These are phyloP conservation scores for Peromyscus attwateri DNA, from an alignment of 2,797 vertebrate species.

Conservation along the genomic window DNA sequence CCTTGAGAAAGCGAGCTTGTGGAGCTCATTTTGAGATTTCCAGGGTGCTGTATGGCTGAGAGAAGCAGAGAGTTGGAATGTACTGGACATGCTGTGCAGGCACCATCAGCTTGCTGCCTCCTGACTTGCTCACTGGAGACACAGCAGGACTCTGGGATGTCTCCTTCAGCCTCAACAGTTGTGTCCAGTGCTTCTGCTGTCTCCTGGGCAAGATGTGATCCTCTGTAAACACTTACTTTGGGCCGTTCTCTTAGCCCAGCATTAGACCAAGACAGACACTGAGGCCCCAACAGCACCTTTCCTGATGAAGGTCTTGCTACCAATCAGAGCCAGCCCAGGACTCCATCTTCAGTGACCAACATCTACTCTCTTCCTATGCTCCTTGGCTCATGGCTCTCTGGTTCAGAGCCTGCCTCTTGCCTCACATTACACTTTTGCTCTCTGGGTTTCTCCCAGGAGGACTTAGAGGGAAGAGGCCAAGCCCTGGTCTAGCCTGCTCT, in stretches of 20 bases:
- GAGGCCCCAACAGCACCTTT: not conserved
- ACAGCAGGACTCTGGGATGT: not conserved
- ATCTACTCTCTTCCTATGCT: too few relatives aligned
- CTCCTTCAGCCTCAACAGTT: not conserved
- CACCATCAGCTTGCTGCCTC: not conserved
- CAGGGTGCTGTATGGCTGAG: fast-evolving
- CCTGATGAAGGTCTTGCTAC: not conserved
- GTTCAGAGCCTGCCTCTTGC: not conserved
- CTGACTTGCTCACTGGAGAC: not conserved
- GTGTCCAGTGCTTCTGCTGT: not conserved
- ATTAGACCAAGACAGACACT: not conserved
- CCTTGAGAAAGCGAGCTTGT: not conserved
- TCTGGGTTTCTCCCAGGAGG: not conserved
- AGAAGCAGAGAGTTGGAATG: fast-evolving
- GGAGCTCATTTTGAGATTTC: fast-evolving
- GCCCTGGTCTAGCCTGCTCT: not conserved
- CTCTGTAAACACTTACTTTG: not conserved
- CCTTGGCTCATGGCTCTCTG: not conserved
- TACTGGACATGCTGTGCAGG: not conserved
- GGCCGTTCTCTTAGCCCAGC: too few relatives aligned
- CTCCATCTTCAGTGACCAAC: not conserved
- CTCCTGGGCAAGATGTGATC: not conserved
- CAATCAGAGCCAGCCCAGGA: not conserved
- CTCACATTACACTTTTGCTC: not conserved
- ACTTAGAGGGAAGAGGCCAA: not conserved